Evolutionary conservation across 2,113 vertebrate genomes (phyloP).

Genomic region (Platysteira castanea): DNA sequence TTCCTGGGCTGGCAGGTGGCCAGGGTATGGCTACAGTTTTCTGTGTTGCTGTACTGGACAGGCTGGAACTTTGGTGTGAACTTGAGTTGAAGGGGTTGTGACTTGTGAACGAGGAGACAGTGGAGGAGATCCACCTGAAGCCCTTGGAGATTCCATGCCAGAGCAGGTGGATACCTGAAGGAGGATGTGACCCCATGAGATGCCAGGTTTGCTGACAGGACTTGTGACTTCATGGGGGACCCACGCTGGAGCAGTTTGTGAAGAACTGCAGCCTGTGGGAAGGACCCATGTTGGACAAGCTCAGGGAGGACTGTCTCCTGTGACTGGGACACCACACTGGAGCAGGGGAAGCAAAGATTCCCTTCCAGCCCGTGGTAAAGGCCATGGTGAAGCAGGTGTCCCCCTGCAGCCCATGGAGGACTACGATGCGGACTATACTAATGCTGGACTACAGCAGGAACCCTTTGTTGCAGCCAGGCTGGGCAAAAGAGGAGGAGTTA

Average conservation of each 20-base stretch:
- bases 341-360: neutral
- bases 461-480: neutral
- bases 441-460: neutral
- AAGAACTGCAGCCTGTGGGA: neutral
- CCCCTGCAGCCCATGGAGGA: neutral
- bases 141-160: neutral
- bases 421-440: neutral
- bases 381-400: neutral
- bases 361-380: neutral
- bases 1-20: neutral
- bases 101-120: neutral
- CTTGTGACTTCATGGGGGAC: neutral
- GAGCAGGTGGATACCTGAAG: neutral
- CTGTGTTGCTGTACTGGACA: neutral
- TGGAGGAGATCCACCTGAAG: neutral
- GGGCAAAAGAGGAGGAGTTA: neutral
- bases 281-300: rapidly evolving
- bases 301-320: neutral
- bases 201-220: neutral
- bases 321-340: neutral
- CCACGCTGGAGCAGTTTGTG: rapidly evolving
- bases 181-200: neutral
- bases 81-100: neutral
- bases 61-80: neutral
- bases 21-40: neutral